These are phyloP conservation scores for Drosophila carrolli DNA, from an alignment of 1,140 invertebrate genomes.

Conservation along the genomic window DNA sequence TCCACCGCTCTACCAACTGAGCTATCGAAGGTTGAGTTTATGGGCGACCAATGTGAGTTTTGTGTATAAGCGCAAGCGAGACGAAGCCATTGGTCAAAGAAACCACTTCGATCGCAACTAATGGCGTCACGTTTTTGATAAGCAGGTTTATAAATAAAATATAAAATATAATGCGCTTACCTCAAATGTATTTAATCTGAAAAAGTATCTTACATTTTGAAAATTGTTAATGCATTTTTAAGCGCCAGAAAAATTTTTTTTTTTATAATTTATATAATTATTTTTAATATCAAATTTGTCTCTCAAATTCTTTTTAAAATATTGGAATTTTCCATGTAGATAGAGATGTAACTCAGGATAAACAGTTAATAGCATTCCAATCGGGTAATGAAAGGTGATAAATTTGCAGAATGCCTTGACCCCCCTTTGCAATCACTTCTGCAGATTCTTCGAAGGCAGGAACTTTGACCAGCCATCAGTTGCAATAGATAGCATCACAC, in stretches of 20 bases:
- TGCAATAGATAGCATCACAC: slow-evolving; percentile 12
- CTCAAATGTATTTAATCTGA: not conserved
- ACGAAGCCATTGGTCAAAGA: not conserved
- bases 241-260: no score
- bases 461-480: slow-evolving; percentile 15
- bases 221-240: no score
- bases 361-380: not conserved
- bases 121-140: not conserved
- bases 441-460: slow-evolving; percentile 23
- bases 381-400: not conserved
- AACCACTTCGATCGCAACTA: not conserved
- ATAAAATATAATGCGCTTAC: not conserved
- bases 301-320: not conserved
- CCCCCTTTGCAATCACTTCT: not conserved
- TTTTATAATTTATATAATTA: no score
- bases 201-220: no score
- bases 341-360: no score
- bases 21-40: slow-evolving; percentile 89
- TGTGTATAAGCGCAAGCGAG: not conserved
- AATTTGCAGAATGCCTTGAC: not conserved
- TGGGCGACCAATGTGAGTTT: not conserved
- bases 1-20: slow-evolving; percentile 96
- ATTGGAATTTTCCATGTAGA: no score
- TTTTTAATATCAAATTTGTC: no score
- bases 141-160: slow-evolving; percentile 7